phyloP scores from a whole-genome alignment of 2,888 invertebrate genomes.

The Liodrosophila aerea region DNA sequence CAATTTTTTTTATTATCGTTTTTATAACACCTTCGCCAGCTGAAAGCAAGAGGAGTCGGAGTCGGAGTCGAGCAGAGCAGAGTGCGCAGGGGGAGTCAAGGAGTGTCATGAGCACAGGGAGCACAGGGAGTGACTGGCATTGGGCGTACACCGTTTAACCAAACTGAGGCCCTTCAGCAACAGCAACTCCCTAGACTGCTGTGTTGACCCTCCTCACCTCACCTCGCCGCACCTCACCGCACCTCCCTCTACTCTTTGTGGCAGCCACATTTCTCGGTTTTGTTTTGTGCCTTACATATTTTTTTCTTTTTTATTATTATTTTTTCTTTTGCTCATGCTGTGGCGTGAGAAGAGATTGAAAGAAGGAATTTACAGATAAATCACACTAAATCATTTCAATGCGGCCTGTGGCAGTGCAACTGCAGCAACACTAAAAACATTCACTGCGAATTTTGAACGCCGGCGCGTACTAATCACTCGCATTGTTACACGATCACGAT shows the following conservation, averaged over 20 bases:
- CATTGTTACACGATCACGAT: constrained; percentile 75
- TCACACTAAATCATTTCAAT: constrained; percentile 80
- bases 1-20: constrained; percentile 66
- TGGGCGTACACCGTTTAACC: constrained; percentile 48
- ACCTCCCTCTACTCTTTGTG: not conserved
- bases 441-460: constrained; percentile 65
- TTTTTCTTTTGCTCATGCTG: constrained; percentile 25
- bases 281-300: constrained; percentile 6
- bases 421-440: constrained; percentile 27
- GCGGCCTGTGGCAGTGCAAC: constrained; percentile 68
- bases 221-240: not conserved
- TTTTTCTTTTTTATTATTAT: constrained; percentile 1
- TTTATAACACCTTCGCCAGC: constrained; percentile 69
- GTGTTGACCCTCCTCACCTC: not conserved
- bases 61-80: too few relatives aligned
- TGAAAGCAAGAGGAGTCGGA: too few relatives aligned
- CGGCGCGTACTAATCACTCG: constrained; percentile 79
- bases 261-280: not conserved
- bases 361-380: constrained; percentile 79
- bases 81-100: not conserved
- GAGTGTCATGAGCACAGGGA: constrained; percentile 8
- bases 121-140: constrained; percentile 20
- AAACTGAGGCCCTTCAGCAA: constrained; percentile 54
- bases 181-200: not conserved
- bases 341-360: constrained; percentile 80